Conservation (phyloP, 2,797 vertebrate species). For the Tapera naevia region DNA sequence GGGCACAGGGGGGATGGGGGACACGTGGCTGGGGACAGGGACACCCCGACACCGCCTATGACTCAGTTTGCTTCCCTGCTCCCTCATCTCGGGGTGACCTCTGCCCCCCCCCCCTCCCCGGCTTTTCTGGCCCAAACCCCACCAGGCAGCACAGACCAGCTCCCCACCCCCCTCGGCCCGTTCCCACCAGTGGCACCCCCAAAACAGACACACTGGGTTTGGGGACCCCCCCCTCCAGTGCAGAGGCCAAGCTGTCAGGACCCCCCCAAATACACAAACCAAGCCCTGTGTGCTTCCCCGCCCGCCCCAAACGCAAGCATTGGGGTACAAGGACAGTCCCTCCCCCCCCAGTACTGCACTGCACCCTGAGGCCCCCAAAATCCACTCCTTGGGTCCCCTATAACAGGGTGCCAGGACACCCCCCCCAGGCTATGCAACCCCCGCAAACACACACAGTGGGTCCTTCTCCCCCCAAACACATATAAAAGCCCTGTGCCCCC, state of each 20-base stretch:
- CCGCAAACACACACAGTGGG: too few relatives aligned
- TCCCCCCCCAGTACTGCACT: too few relatives aligned
- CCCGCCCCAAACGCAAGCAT: background rate
- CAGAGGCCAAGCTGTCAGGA: too few relatives aligned
- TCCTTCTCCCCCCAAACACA: too few relatives aligned
- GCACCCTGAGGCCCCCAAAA: too few relatives aligned
- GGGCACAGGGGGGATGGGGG: background rate
- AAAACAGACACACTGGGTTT: background rate
- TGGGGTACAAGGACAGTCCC: background rate
- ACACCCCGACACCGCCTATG: background rate
- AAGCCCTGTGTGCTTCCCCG: too few relatives aligned
- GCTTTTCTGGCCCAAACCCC: too few relatives aligned
- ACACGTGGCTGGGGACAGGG: background rate
- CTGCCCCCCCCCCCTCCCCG: too few relatives aligned
- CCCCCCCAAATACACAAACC: too few relatives aligned
- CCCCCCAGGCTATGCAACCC: background rate
- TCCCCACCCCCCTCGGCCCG: background rate
- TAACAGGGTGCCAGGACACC: too few relatives aligned
- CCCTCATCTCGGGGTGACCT: background rate
- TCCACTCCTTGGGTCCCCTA: too few relatives aligned
- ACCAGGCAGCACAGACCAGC: accelerated
- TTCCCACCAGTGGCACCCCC: background rate
- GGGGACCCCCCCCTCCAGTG: background rate
- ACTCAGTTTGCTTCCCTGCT: background rate
- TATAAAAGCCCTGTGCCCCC: too few relatives aligned